Base-by-base conservation (phyloP, 2,113 vertebrate species). In the Alexandromys fortis region DNA sequence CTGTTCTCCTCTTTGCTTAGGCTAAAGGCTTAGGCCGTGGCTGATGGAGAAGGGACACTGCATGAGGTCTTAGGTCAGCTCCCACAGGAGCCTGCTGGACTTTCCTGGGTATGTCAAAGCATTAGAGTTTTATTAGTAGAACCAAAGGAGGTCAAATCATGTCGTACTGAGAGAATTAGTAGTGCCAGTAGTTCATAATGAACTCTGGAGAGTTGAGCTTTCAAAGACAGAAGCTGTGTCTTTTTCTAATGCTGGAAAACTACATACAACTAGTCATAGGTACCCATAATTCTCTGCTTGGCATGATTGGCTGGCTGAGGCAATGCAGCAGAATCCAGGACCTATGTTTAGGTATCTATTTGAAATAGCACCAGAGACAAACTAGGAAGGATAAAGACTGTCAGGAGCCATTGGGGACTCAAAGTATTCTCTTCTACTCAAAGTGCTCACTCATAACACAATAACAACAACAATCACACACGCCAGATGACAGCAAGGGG, bases 171-270 rank as follows among this genome's bases (percentile, higher is more conserved):
- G 88, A 93, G 47, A 94, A 73, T 92, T 91, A 90, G 65, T n/a
- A 97, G 58, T 95, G n/a, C 49, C 96, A 93, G 95, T 72, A 94
- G 73, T 90, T 92, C 78, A 94, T 93, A 93, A 93, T n/a, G 8
- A 35, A 42, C 75, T 94, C 76, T 86, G 72, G 49, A 96, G 49
- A 94, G 33, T 35, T 78, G 30, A 93, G 75, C 33, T 90, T 96
- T 94, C 87, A 91, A 96, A 94, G 47, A 95, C 94, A 95, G 4
- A 95, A 83, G 45, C 58, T 89, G 24, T 75, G 14, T 70, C 73
- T 96, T 93, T 2, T 91, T 94, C 68, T 45, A 72, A 86, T 76
- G 33, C 55, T 81, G 75, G 38, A 96, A 79, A 92, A 91, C 78
- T 92, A 75, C 22, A 0, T 45, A 94, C 70, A 33, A 87, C 17